Evolutionary conservation across 2,113 vertebrate species (phyloP).

Genomic region (Oreochromis niloticus): DNA sequence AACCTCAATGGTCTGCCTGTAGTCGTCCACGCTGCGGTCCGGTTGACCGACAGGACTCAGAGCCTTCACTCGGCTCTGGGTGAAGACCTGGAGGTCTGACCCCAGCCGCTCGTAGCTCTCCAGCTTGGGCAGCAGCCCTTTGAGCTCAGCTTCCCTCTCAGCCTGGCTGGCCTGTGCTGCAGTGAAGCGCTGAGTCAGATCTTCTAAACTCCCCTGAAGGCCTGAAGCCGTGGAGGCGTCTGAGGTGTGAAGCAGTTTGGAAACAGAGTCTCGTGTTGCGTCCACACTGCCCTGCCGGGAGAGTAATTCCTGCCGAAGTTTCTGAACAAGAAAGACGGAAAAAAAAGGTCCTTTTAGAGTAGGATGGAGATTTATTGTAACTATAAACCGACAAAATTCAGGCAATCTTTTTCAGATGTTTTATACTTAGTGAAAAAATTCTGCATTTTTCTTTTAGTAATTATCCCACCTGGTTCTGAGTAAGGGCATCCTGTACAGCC

Average conservation of each 20-base stretch:
- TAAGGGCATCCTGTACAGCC: constrained; percentile 85
- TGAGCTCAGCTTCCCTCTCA: constrained; percentile 77
- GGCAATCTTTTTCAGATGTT: neutral
- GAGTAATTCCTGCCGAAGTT: constrained; percentile 90
- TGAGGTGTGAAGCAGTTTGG: constrained; percentile 78
- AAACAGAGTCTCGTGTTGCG: constrained; percentile 85
- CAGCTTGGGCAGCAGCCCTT: constrained; percentile 80
- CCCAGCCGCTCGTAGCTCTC: constrained; percentile 87
- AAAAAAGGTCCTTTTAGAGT: neutral
- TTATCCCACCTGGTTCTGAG: constrained; percentile 77
- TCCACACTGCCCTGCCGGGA: constrained; percentile 89
- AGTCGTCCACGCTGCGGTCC: constrained; percentile 81
- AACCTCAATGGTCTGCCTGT: constrained; percentile 90
- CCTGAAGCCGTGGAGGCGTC: constrained; percentile 77
- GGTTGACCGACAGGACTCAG: constrained; percentile 84
- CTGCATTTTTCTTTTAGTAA: neutral
- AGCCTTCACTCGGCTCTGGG: constrained; percentile 73
- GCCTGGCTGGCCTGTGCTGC: constrained; percentile 78
- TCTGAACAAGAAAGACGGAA: constrained; percentile 64
- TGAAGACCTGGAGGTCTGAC: constrained; percentile 79
- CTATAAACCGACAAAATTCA: neutral
- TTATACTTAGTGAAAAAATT: neutral
- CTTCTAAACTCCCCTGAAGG: constrained; percentile 79
- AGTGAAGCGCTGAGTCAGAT: constrained; percentile 72
- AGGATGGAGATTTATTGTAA: neutral